Percentiles rank a stretch among this genome's conserved stretches.
Conservation (phyloP, 2,797 vertebrate species). For the Acipenser transmontanus region DNA sequence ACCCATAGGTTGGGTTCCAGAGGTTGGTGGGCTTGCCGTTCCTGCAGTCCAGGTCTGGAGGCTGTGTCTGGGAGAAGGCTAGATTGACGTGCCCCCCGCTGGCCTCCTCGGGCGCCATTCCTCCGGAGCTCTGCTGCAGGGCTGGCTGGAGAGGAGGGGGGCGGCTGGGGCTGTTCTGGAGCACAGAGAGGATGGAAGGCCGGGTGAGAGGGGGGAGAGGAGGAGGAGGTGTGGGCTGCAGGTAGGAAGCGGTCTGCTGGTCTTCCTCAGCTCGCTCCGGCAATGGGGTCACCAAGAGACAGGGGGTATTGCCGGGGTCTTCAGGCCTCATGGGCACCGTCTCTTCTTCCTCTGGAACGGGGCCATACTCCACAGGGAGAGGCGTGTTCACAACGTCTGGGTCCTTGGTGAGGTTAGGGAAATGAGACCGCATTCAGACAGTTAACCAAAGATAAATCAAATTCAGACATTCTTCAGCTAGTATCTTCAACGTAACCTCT, state of each 20-base stretch:
- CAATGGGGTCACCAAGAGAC: slow-evolving; percentile 61
- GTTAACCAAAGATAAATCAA: too few species aligned
- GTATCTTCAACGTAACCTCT: too few species aligned
- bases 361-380: slow-evolving; percentile 87
- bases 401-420: slow-evolving; percentile 48
- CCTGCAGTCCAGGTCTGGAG: slow-evolving; percentile 62
- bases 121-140: slow-evolving; percentile 23
- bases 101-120: slow-evolving; percentile 37
- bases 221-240: slow-evolving; percentile 31
- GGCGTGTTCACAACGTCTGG: slow-evolving; percentile 89
- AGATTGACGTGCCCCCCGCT: slow-evolving; percentile 80
- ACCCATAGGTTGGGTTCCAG: slow-evolving; percentile 95
- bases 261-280: too few species aligned
- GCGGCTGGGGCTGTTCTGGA: slow-evolving; percentile 22
- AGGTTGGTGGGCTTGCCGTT: slow-evolving; percentile 85
- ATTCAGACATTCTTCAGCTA: too few species aligned
- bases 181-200: slow-evolving; percentile 39
- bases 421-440: too few species aligned
- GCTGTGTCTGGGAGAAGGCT: slow-evolving; percentile 76
- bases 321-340: slow-evolving; percentile 61
- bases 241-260: slow-evolving; percentile 27
- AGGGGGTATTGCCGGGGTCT: slow-evolving; percentile 64
- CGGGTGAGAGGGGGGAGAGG: slow-evolving; percentile 17
- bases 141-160: slow-evolving; percentile 14
- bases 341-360: slow-evolving; percentile 84